Evolutionary conservation across 2,113 vertebrate species (phyloP), one percentile per base, ranked within the genome.

Genomic region (Climacteris rufus): DNA sequence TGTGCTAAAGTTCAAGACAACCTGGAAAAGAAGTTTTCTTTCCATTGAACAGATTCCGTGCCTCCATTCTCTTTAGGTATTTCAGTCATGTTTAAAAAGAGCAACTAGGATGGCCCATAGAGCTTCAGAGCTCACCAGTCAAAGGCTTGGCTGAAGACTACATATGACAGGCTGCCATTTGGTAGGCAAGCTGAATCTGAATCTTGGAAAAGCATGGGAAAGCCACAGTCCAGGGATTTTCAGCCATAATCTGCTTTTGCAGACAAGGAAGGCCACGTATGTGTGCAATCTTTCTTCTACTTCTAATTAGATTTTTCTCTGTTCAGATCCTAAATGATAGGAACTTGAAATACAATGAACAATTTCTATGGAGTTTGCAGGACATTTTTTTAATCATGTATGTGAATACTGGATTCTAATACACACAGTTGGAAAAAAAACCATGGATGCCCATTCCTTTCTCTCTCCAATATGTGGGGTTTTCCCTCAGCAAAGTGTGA

Each of bases 21-120:
- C 7, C 11, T 47, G 10, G 56, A 69, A 66, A 61, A 63, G 7
- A 50, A 9, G 3, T 23, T 86, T 78, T 59, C 30, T n/a, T 71
- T 52, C 15, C 15, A 35, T 2, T 37, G 40, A 52, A 53, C 18
- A 44, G 35, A 52, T 71, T 57, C 3, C 11, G 11, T 0, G 0
- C 11, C 24, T 80, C 68, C 19, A 57, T 9, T 16, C 8, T 59
- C 12, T 13, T 83, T 25, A 61, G 12, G 7, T 61, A 39, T 53
- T 72, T 74, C 30, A 70, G 15, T 31, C 4, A 20, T 19, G 5
- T 81, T 92, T 83, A 28, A 66, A 68, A 90, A 50, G 31, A 69
- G 15, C 50, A 87, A 39, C 21, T 50, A 20, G 23, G 28, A 16
- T 9, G 22, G 28, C 9, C 31, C 54, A 69, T 0, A 40, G 35